A percentile compares a stretch with the other conserved stretches of the same genome.
These are phyloP conservation scores for Myathropa florea DNA, from an alignment of 2,888 invertebrate genomes.

Conservation along the genomic window DNA sequence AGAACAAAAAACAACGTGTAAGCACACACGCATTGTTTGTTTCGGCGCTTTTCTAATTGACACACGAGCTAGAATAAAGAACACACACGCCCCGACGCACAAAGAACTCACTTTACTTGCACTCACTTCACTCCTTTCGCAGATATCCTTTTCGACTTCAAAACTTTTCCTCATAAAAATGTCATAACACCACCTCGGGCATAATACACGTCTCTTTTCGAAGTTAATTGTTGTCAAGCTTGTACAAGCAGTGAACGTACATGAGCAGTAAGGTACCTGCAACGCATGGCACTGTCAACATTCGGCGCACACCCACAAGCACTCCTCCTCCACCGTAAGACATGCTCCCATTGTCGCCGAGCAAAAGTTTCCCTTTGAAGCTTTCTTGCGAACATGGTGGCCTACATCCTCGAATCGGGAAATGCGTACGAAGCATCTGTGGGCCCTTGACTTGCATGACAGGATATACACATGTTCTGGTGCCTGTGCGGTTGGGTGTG, in stretches of 20 bases:
- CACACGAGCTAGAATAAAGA: neutral
- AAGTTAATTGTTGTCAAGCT: constrained; percentile 58
- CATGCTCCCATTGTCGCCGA: constrained; percentile 16
- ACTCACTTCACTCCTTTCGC: neutral
- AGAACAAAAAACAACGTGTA: neutral
- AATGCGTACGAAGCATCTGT: neutral
- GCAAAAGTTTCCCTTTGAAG: constrained; percentile 6
- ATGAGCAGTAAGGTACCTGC: constrained; percentile 15
- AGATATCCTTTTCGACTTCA: constrained; percentile 43
- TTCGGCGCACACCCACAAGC: neutral
- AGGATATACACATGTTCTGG: neutral
- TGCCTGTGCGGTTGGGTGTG: neutral
- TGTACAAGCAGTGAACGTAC: neutral
- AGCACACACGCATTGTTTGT: neutral
- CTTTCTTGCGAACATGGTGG: constrained; percentile 8
- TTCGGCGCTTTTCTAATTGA: neutral
- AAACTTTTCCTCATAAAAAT: constrained; percentile 63
- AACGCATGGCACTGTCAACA: constrained; percentile 31
- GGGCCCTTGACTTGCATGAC: neutral
- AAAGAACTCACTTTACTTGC: neutral
- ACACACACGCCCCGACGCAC: constrained; percentile 2
- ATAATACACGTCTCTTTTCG: constrained; percentile 42
- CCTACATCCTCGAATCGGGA: constrained; percentile 14
- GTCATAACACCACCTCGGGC: constrained; percentile 59
- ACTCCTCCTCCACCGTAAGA: neutral